Evolutionary conservation across 2,113 vertebrate species (phyloP).

Genomic region (Lathamus discolor): DNA sequence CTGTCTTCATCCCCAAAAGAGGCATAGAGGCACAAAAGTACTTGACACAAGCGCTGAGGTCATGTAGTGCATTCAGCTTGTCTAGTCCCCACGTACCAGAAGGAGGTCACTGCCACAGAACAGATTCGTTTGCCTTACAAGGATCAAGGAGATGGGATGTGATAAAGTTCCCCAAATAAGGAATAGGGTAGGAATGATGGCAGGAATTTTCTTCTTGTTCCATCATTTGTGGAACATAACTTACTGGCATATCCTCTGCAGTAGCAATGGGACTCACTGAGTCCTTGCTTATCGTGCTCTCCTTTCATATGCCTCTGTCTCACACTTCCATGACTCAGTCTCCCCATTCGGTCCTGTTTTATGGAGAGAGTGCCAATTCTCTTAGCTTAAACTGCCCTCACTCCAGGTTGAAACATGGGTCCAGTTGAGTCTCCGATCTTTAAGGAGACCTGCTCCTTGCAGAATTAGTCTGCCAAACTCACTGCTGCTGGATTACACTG

Average conservation of each 20-base stretch:
- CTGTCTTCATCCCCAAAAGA: not conserved
- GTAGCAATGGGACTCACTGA: not conserved
- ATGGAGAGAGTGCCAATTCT: not conserved
- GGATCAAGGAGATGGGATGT: not conserved
- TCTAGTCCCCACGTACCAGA: not conserved
- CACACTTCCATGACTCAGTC: not conserved
- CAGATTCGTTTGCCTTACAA: not conserved
- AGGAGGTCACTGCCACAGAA: not conserved
- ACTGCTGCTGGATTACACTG: not conserved
- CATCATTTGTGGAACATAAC: not conserved
- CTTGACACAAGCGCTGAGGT: not conserved
- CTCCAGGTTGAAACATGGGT: not conserved
- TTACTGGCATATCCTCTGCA: not conserved
- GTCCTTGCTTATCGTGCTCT: rapidly evolving
- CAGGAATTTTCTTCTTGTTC: not conserved
- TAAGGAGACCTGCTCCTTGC: not conserved
- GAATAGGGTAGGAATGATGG: not conserved
- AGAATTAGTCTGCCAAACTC: not conserved
- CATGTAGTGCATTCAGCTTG: not conserved
- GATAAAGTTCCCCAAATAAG: not conserved
- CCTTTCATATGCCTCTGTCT: not conserved
- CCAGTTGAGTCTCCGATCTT: not conserved
- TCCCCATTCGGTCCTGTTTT: not conserved
- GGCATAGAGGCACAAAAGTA: not conserved
- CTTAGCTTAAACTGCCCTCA: not conserved